Conservation (phyloP, 2,888 invertebrate genomes). For the Cephus pygmeus region DNA sequence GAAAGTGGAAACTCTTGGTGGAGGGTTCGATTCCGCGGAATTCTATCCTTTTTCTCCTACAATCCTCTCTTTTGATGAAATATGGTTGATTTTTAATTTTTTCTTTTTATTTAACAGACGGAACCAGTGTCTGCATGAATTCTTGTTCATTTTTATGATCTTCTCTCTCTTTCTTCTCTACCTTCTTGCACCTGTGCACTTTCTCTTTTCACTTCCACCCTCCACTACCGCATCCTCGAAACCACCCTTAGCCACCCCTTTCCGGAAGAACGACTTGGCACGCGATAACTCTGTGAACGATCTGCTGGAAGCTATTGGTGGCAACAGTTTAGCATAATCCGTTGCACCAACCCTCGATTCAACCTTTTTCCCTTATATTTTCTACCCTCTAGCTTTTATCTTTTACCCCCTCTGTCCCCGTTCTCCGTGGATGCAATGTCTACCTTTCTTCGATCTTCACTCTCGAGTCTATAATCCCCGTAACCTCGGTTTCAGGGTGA, state of each 20-base stretch:
- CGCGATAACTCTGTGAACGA: not conserved
- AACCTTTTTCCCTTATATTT: not conserved
- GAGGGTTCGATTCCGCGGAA: not conserved
- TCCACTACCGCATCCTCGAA: not conserved
- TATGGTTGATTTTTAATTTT: not conserved
- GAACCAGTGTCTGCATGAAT: not conserved
- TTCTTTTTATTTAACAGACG: no score
- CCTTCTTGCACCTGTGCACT: not conserved
- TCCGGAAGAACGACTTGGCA: not conserved
- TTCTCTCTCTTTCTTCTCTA: not conserved
- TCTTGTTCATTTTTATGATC: not conserved
- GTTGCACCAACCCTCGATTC: not conserved
- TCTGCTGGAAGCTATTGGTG: not conserved
- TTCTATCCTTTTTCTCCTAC: no score
- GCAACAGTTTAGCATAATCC: not conserved
- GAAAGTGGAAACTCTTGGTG: not conserved
- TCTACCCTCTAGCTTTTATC: not conserved
- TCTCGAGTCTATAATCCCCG: not conserved
- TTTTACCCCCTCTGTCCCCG: not conserved
- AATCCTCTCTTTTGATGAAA: not conserved
- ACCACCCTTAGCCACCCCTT: not conserved
- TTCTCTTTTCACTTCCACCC: not conserved
- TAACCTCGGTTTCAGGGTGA: not conserved
- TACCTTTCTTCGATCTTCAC: not conserved
- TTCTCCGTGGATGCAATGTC: not conserved